Percentiles rank a stretch among this genome's conserved stretches.
Conservation (phyloP, 2,113 vertebrate genomes). For the Malurus alboscapulatus region DNA sequence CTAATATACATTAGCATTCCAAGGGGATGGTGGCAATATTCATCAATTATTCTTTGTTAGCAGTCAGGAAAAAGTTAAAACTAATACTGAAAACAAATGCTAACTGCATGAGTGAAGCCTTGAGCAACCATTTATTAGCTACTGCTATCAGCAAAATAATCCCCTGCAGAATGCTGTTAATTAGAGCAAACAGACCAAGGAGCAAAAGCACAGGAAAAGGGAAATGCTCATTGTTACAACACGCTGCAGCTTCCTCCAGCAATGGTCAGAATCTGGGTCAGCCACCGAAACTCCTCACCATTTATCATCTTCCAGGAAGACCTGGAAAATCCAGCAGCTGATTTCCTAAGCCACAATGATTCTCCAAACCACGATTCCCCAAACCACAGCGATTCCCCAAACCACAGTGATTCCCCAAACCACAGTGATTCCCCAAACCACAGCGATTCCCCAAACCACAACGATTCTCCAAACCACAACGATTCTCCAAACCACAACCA, state of each 20-base stretch:
- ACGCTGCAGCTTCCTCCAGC: neutral
- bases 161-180: neutral
- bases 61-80: neutral
- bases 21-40: neutral
- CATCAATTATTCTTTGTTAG: neutral
- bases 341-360: too few relatives aligned
- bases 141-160: neutral
- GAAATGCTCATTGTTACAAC: neutral
- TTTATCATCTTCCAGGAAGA: neutral
- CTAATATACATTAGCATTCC: neutral
- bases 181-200: neutral
- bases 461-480: too few relatives aligned
- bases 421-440: neutral
- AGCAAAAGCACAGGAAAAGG: neutral
- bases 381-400: too few relatives aligned
- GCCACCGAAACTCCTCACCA: neutral
- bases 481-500: neutral
- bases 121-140: neutral
- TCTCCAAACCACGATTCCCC: neutral
- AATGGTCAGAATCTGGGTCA: neutral
- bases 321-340: neutral
- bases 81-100: neutral
- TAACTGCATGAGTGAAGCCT: neutral
- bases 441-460: too few relatives aligned
- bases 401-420: too few relatives aligned